Conservation (phyloP, 2,797 vertebrate species). For the Artibeus jamaicensis region DNA sequence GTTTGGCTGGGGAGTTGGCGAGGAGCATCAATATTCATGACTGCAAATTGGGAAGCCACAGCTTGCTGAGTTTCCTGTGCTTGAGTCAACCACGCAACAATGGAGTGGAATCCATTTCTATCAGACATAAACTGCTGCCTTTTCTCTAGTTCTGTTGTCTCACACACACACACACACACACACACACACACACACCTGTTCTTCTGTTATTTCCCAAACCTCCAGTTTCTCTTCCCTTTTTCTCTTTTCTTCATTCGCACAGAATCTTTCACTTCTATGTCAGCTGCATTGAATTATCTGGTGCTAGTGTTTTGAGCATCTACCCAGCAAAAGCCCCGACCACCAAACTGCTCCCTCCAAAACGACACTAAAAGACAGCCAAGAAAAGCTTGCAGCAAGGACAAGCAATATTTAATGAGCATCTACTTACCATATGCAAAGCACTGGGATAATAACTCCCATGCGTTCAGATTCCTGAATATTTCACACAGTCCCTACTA, state of each 20-base stretch:
- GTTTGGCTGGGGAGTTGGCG: neutral
- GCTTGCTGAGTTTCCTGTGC: neutral
- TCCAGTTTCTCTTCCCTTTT: neutral
- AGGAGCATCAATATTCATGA: neutral
- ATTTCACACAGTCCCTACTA: neutral
- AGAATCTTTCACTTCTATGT: neutral
- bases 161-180: neutral
- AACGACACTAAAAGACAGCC: neutral
- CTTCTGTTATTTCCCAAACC: neutral
- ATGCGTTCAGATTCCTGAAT: neutral
- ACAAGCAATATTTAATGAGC: neutral
- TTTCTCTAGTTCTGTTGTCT: neutral
- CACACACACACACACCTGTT: neutral
- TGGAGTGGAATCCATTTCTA: neutral
- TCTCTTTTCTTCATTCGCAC: neutral
- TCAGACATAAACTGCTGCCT: neutral
- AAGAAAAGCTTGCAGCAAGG: neutral
- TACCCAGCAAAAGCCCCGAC: neutral
- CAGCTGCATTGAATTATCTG: neutral
- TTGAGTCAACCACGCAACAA: neutral
- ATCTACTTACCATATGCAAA: neutral
- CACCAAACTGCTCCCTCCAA: neutral
- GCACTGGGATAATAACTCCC: neutral
- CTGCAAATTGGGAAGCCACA: neutral
- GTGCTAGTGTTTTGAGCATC: conserved; percentile 9